Percentiles rank a stretch among this genome's conserved stretches.
Conservation (phyloP, 2,888 invertebrate genomes). For the Rhyacophila evoluta region DNA sequence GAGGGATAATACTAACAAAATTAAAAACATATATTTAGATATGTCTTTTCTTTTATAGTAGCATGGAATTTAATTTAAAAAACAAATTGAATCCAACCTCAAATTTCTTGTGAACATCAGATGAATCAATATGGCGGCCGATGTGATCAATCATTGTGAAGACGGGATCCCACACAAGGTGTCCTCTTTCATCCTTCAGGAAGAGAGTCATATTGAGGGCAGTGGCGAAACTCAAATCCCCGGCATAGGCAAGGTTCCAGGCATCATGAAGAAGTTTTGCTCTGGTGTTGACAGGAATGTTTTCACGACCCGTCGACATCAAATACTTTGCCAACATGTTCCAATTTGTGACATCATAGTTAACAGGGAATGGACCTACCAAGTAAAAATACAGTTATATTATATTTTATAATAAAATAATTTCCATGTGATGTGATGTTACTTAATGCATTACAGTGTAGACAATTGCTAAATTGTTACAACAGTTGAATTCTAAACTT, state of each 20-base stretch:
- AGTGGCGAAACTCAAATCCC: conserved; percentile 79
- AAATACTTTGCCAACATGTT: conserved; percentile 77
- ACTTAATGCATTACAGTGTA: too few relatives aligned
- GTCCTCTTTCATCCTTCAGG: conserved; percentile 78
- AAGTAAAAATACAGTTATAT: too few relatives aligned
- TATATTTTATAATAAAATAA: too few relatives aligned
- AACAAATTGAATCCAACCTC: conserved; percentile 69
- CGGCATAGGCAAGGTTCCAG: conserved; percentile 83
- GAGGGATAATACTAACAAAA: too few relatives aligned
- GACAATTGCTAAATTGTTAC: too few relatives aligned
- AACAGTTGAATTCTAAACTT: too few relatives aligned
- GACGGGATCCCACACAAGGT: conserved; percentile 85
- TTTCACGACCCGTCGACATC: conserved; percentile 67
- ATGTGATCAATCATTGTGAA: conserved; percentile 88
- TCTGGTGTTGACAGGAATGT: conserved; percentile 78
- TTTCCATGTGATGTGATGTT: too few relatives aligned
- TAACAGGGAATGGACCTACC: conserved; percentile 83
- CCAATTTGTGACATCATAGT: conserved; percentile 85
- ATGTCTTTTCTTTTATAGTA: too few relatives aligned
- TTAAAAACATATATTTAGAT: too few relatives aligned
- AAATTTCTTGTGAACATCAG: conserved; percentile 76
- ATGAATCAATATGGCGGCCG: conserved; percentile 78
- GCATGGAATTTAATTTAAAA: too few relatives aligned
- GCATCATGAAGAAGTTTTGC: conserved; percentile 83
- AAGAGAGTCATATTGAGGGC: conserved; percentile 86